Evolutionary conservation across 2,888 invertebrate genomes (phyloP).

Genomic region (Tiliacea aurago): DNA sequence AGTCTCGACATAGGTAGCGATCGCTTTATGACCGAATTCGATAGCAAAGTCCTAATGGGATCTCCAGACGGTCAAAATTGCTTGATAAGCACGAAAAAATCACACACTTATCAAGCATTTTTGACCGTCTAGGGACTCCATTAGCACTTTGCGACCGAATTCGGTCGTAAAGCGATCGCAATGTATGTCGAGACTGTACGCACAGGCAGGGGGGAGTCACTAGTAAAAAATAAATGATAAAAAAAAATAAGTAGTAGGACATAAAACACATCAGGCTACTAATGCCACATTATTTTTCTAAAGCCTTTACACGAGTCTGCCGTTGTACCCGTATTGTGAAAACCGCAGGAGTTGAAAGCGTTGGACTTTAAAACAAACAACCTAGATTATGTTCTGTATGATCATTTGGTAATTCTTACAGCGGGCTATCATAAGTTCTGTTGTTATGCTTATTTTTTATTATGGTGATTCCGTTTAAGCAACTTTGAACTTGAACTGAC

Average conservation of each 20-base stretch:
- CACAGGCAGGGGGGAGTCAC: too few relatives aligned
- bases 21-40: too few relatives aligned
- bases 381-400: conserved; percentile 11
- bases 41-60: too few relatives aligned
- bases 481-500: background rate
- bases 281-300: conserved; percentile 23
- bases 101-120: too few relatives aligned
- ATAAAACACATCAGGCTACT: background rate
- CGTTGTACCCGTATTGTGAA: conserved; percentile 7
- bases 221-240: background rate
- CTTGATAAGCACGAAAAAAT: too few relatives aligned
- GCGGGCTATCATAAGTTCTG: background rate
- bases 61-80: too few relatives aligned
- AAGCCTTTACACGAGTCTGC: conserved; percentile 6
- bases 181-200: too few relatives aligned
- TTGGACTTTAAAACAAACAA: conserved; percentile 24
- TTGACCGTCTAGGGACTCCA: too few relatives aligned
- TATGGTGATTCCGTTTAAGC: background rate
- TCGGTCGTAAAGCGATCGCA: too few relatives aligned
- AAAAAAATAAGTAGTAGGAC: background rate
- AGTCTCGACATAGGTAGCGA: too few relatives aligned
- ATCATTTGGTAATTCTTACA: conserved; percentile 18
- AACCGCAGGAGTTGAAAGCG: conserved; percentile 27
- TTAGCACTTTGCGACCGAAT: too few relatives aligned
- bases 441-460: background rate